Base-by-base conservation (phyloP, 2,113 vertebrate species). In the Verasper variegatus region DNA sequence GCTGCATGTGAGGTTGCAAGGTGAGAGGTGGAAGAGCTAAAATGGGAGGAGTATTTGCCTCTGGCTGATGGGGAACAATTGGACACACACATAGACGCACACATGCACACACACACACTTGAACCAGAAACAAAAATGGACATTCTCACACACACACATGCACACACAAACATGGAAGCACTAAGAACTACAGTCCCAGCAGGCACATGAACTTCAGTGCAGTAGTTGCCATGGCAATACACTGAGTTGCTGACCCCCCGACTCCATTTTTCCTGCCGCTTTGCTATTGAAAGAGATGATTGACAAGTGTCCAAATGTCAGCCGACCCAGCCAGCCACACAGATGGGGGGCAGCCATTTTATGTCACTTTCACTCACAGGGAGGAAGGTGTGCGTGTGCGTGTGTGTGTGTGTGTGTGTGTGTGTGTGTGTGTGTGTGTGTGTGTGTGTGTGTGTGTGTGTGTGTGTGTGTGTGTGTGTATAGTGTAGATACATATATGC, bases 281-380 rank as follows among this genome's bases (percentile, higher is more conserved):
- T 90, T 74, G 81, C 91, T 91, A 91, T 94, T 94, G 92, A 94
- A 92, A 92, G 92, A 90, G 90, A 89, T 95, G 93, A 94, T 93
- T 94, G 93, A 95, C 93, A 93, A 92, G 90, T 94, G 92, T 93
- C 92, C 92, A 93, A 93, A 94, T 94, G 91, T 92, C 93, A 94
- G 86, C 90, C 90, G 83, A 91, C 91, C 91, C 88, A 92, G 89
- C 85, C 81, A 85, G 91, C 89, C 88, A 87, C 88, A 86, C 89
- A 90, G 84, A 91, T 80, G 54, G 49, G 65, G 64, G 42, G 59
- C 61, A 67, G 84, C 49, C 75, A 86, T 85, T 89, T 90, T 82
- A 84, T 85, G 86, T 72, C 82, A 82, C 83, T 86, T 91, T 88
- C 74, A 85, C 82, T 89, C 78, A 81, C 77, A 78, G 70, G 76